phyloP scores from a whole-genome alignment of 2,888 invertebrate species.

The Caenorhabditis sp. region DNA sequence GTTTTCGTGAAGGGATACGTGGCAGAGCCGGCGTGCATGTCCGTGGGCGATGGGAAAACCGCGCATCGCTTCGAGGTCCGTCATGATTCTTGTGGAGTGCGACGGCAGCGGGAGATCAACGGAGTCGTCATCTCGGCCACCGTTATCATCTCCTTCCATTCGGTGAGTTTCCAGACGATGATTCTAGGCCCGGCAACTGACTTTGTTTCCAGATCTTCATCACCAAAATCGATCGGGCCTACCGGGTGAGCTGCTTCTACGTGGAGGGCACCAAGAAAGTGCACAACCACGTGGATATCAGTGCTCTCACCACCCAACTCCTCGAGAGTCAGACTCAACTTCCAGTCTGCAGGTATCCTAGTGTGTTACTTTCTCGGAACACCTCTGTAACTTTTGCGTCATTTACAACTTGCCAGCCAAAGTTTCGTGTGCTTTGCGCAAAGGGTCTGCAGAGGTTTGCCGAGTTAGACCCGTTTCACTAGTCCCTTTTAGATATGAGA shows the following conservation, averaged over 20 bases:
- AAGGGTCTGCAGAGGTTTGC: no score
- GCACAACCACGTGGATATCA: constrained; percentile 73
- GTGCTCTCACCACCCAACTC: constrained; percentile 70
- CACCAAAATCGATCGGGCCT: constrained; percentile 78
- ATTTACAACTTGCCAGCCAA: neutral
- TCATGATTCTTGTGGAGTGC: constrained; percentile 76
- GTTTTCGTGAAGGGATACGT: constrained; percentile 77
- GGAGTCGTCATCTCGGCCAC: constrained; percentile 76
- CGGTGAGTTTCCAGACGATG: constrained; percentile 63
- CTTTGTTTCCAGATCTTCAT: constrained; percentile 73
- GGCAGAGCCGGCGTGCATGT: constrained; percentile 58
- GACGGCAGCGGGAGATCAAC: constrained; percentile 73
- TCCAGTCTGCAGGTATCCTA: constrained; percentile 71
- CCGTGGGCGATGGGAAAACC: constrained; percentile 61
- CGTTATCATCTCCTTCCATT: constrained; percentile 76
- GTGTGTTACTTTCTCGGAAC: no score
- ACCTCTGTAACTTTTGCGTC: neutral
- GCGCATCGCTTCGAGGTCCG: constrained; percentile 70
- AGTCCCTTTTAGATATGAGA: constrained; percentile 71
- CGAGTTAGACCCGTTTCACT: no score
- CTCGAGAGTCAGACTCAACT: constrained; percentile 70
- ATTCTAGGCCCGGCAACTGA: no score
- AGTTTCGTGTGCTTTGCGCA: no score
- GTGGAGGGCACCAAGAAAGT: constrained; percentile 75
- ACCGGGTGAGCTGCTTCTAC: constrained; percentile 77